A percentile compares a stretch with the other conserved stretches of the same genome.
Evolutionary conservation across 2,113 vertebrate genomes (phyloP).

Genomic region (Poeciliopsis turrubarensis): DNA sequence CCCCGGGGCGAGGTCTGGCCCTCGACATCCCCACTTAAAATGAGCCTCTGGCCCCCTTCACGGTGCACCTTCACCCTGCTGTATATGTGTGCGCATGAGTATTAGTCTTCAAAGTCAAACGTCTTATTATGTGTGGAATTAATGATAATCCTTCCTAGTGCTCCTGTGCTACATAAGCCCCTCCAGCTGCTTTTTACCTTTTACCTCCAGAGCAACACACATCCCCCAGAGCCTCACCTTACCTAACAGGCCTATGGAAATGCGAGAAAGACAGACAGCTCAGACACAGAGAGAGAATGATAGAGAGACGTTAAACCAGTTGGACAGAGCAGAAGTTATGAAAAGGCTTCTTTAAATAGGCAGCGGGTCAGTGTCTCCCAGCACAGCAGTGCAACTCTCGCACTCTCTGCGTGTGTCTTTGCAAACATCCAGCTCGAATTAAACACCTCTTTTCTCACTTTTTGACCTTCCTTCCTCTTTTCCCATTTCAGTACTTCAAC

Average conservation of each 20-base stretch:
- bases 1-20: slow-evolving; percentile 57
- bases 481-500: not conserved
- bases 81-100: not conserved
- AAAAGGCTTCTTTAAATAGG: slow-evolving; percentile 64
- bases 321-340: slow-evolving; percentile 57
- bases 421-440: slow-evolving; percentile 41
- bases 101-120: slow-evolving; percentile 57
- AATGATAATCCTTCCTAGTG: slow-evolving; percentile 62
- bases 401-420: slow-evolving; percentile 42
- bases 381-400: slow-evolving; percentile 59
- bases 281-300: slow-evolving; percentile 30
- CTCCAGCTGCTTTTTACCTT: slow-evolving; percentile 58
- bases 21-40: slow-evolving; percentile 50
- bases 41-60: slow-evolving; percentile 41
- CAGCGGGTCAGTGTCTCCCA: slow-evolving; percentile 45
- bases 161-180: slow-evolving; percentile 53
- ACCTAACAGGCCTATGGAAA: slow-evolving; percentile 52
- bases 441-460: slow-evolving; percentile 40
- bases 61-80: slow-evolving; percentile 35
- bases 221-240: slow-evolving; percentile 40
- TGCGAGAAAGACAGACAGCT: slow-evolving; percentile 56
- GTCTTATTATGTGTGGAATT: slow-evolving; percentile 63
- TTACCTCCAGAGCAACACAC: slow-evolving; percentile 57
- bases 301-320: slow-evolving; percentile 61
- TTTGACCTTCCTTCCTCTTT: slow-evolving; percentile 32